Percentiles rank a stretch among this genome's conserved stretches.
These are phyloP conservation scores for Percopsis transmontana DNA, from an alignment of 2,113 vertebrate genomes.

Conservation along the genomic window DNA sequence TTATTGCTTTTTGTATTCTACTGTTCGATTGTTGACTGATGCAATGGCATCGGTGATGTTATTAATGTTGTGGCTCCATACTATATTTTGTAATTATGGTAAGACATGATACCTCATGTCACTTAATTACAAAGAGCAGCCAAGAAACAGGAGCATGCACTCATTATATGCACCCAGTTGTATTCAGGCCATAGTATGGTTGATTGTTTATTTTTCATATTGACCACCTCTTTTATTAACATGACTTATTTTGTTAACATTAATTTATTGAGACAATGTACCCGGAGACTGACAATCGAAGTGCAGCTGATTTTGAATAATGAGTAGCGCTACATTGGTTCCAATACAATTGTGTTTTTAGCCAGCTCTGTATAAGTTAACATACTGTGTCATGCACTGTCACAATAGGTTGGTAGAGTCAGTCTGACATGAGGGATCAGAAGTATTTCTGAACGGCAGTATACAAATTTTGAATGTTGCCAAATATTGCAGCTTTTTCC, in stretches of 20 bases:
- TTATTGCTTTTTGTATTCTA: slow-evolving; percentile 30
- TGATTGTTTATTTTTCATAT: slow-evolving; percentile 4
- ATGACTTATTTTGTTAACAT: slow-evolving; percentile 1
- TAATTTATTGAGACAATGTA: background rate
- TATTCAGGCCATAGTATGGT: slow-evolving; percentile 20
- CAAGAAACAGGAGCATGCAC: background rate
- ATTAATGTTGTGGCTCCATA: background rate
- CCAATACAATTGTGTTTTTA: slow-evolving; percentile 1
- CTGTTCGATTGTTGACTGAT: slow-evolving; percentile 28
- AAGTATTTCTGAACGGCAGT: slow-evolving; percentile 18
- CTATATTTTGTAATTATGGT: slow-evolving; percentile 14
- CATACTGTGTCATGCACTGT: slow-evolving; percentile 10
- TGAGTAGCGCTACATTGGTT: background rate
- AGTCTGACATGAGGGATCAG: background rate
- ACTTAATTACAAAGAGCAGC: background rate
- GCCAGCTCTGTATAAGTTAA: background rate
- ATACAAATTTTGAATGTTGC: slow-evolving; percentile 14
- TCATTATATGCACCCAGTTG: slow-evolving; percentile 10
- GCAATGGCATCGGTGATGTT: slow-evolving; percentile 20
- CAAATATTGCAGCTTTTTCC: slow-evolving; percentile 17
- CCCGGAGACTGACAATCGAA: slow-evolving; percentile 51
- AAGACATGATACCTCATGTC: slow-evolving; percentile 32
- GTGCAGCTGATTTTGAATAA: slow-evolving; percentile 14
- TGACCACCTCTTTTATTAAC: slow-evolving; percentile 7
- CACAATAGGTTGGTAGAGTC: background rate